Conservation (phyloP, 1,140 invertebrate species). For the Pseudomyrmex gracilis region DNA sequence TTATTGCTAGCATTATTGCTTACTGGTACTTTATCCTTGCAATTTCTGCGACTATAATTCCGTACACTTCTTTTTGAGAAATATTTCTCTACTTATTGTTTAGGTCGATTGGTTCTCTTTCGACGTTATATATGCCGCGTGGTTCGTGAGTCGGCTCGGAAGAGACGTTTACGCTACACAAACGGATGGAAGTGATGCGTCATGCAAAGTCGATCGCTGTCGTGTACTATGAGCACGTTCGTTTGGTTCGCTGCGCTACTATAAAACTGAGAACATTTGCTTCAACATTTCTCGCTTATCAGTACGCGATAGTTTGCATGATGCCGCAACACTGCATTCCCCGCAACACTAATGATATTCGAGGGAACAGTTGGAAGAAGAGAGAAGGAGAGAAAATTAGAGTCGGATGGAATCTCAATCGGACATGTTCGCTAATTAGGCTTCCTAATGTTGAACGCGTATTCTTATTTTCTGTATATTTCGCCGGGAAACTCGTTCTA, state of each 20-base stretch:
- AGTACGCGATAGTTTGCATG: neutral
- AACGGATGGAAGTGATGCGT: constrained; percentile 63
- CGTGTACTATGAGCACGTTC: constrained; percentile 55
- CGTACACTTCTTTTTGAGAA: constrained; percentile 9
- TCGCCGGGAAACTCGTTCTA: constrained; percentile 56
- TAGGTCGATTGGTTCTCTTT: constrained; percentile 13
- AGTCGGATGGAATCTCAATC: constrained; percentile 63
- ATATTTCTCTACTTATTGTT: constrained; percentile 22
- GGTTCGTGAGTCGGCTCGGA: constrained; percentile 2
- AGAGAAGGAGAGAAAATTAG: constrained; percentile 25
- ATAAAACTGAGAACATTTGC: neutral
- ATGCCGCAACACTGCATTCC: constrained; percentile 15
- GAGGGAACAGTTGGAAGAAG: neutral
- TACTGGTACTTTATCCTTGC: neutral
- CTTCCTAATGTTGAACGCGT: constrained; percentile 44
- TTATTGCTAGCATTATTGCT: neutral
- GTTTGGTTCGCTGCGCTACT: neutral
- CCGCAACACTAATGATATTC: constrained; percentile 1
- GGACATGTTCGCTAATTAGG: constrained; percentile 56
- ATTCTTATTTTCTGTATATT: constrained; percentile 6
- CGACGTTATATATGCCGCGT: constrained; percentile 11
- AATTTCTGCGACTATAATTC: constrained; percentile 19
- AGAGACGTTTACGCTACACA: neutral
- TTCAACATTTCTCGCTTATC: constrained; percentile 29
- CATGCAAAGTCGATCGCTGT: constrained; percentile 43